phyloP scores from a whole-genome alignment of 2,113 vertebrate species.

The Varanus komodoensis region DNA sequence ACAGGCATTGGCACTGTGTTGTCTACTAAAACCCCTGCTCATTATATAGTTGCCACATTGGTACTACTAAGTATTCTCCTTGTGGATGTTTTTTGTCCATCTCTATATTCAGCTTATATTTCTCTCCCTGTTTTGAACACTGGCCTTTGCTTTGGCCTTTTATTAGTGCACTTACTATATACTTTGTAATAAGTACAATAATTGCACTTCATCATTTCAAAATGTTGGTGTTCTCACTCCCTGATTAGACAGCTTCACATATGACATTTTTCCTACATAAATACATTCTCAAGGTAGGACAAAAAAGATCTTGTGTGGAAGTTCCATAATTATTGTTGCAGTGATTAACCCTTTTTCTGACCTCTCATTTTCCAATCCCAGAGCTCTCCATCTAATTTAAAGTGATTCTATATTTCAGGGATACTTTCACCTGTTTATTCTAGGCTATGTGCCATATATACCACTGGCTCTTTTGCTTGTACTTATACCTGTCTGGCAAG shows the following conservation, averaged over 20 bases:
- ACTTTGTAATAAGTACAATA: no score
- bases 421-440: not conserved
- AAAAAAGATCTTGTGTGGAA: not conserved
- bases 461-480: not conserved
- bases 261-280: not conserved
- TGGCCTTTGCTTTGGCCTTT: not conserved
- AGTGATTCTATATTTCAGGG: not conserved
- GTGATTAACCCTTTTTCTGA: not conserved
- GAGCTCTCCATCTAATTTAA: not conserved
- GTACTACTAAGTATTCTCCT: not conserved
- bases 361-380: not conserved
- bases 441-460: not conserved
- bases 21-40: not conserved
- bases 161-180: no score
- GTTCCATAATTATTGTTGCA: not conserved
- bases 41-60: not conserved
- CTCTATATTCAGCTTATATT: not conserved
- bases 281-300: not conserved
- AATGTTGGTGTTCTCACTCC: not conserved
- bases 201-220: not conserved
- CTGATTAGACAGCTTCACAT: not conserved
- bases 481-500: not conserved
- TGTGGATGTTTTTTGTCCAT: not conserved
- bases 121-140: not conserved
- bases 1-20: no score